Evolutionary conservation across 2,888 invertebrate genomes (phyloP), one percentile per base, ranked within the genome.

Genomic region (Andrena minutula): DNA sequence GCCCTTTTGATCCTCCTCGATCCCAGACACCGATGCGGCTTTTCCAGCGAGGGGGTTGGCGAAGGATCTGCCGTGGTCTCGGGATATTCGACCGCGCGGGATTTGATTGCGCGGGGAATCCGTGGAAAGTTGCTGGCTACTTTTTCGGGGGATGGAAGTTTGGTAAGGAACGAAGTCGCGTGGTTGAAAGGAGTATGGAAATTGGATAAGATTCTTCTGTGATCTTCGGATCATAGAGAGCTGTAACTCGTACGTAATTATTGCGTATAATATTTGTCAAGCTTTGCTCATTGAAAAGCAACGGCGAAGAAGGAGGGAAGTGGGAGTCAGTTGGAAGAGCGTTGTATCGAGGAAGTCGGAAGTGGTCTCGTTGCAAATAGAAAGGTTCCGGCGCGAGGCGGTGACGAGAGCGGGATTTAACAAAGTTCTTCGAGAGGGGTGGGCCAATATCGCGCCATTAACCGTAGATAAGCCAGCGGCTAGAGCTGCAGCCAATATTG

Each of bases 401-500:
- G 85, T 30, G 75, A 75, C 68, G 68, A 74, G 80, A 49, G 71
- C 53, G 60, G 35, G 81, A 80, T 86, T 84, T 60, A 82, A 75
- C 87, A 41, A 71, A 84, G 86, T 88, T 86, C 85, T 88, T 89
- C 82, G 63, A 72, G 4, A 56, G 56, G 56, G 68, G 70, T 81
- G 79, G 68, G 64, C 79, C 82, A 83, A 87, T 85, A 87, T 90
- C 86, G 85, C 82, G 87, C 87, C 86, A 90, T 92, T 90, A 90
- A 89, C 83, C 87, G 90, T 90, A 92, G 91, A 92, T 92, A 92
- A 91, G 91, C 91, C 89, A 75, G 82, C 84, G 88, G 90, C 90
- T 89, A 86, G 89, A 85, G 86, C 83, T 89, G 88, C 84, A 89
- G 90, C 91, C 92, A 92, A 93, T 93, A 93, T 93, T 91, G 92